A percentile compares a stretch with the other conserved stretches of the same genome.
Evolutionary conservation across 2,888 invertebrate genomes (phyloP).

Genomic region (Tupiocoris notatus): DNA sequence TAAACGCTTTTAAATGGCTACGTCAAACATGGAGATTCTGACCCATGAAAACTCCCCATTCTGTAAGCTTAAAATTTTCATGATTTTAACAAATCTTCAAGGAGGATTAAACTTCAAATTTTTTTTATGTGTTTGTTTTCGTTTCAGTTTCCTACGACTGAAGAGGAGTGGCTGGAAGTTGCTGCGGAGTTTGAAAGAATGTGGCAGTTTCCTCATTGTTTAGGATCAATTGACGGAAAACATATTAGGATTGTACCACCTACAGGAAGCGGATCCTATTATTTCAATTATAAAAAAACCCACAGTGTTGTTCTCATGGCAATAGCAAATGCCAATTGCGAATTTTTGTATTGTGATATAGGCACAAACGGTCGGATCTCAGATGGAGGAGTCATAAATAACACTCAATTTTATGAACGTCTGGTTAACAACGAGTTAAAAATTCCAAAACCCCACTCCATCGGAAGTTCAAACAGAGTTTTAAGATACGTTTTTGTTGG

Average conservation of each 20-base stretch:
- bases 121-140: too few species aligned
- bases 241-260: slow-evolving; percentile 50
- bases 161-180: slow-evolving; percentile 43
- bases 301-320: slow-evolving; percentile 23
- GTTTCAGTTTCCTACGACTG: slow-evolving; percentile 41
- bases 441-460: too few species aligned
- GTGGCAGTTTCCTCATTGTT: slow-evolving; percentile 50
- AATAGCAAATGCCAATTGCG: too few species aligned
- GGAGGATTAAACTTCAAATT: too few species aligned
- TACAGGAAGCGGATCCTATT: slow-evolving; percentile 48
- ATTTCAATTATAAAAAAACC: slow-evolving; percentile 50
- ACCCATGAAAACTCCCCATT: too few species aligned
- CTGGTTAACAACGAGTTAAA: too few species aligned
- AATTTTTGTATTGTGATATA: slow-evolving; percentile 32
- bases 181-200: not conserved
- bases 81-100: too few species aligned
- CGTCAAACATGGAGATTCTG: too few species aligned
- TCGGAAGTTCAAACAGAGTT: too few species aligned
- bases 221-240: slow-evolving; percentile 50
- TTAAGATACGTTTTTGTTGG: too few species aligned
- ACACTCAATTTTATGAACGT: slow-evolving; percentile 21
- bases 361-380: slow-evolving; percentile 18
- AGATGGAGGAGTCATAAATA: slow-evolving; percentile 21
- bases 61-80: too few species aligned
- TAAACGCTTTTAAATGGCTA: too few species aligned